phyloP scores from a whole-genome alignment of 2,797 vertebrate genomes.

The Sebastes aleutianus region DNA sequence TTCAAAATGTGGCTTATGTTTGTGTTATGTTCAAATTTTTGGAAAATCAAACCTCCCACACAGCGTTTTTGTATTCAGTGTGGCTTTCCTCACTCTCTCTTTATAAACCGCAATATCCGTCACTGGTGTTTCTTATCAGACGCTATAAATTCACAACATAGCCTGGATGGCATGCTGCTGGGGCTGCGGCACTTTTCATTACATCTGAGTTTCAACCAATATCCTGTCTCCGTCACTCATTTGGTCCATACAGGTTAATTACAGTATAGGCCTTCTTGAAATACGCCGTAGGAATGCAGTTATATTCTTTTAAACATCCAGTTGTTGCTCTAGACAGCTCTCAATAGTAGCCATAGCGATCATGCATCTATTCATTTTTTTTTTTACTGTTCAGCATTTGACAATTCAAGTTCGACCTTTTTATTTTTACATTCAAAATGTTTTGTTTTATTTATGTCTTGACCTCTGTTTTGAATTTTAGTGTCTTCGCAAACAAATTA shows the following conservation, averaged over 20 bases:
- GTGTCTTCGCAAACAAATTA: neutral
- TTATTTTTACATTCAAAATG: neutral
- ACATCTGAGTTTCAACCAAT: conserved; percentile 8
- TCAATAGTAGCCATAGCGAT: neutral
- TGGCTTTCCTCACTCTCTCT: neutral
- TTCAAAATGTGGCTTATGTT: conserved; percentile 25
- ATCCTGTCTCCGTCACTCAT: conserved; percentile 22
- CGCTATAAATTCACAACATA: neutral
- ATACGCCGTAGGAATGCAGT: neutral
- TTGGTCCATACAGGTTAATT: neutral
- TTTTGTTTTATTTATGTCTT: neutral
- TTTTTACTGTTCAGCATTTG: too few relatives aligned
- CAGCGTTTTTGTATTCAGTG: neutral
- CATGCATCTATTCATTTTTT: neutral
- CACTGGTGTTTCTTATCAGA: conserved; percentile 21
- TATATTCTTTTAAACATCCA: neutral
- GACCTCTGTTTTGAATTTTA: neutral
- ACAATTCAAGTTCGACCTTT: neutral
- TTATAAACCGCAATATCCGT: conserved; percentile 11
- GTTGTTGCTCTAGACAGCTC: neutral
- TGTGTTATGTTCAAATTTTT: conserved; percentile 6
- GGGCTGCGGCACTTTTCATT: conserved; percentile 4
- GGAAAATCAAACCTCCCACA: conserved; percentile 8
- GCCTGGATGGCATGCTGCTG: neutral
- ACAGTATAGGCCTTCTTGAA: neutral